phyloP scores from a whole-genome alignment of 2,113 vertebrate species.

The Diadophis punctatus region DNA sequence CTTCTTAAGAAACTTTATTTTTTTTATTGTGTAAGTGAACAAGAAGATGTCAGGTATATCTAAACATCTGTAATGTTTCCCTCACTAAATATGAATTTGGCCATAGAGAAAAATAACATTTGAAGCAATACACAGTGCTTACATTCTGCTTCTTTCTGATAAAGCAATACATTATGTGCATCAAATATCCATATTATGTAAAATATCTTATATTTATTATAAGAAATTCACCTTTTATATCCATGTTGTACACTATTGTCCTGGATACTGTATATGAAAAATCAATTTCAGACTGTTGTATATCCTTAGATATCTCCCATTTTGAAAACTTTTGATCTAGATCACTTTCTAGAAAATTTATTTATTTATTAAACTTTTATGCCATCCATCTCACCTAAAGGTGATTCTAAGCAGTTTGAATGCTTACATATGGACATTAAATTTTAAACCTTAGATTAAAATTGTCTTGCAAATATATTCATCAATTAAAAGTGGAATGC shows the following conservation, averaged over 20 bases:
- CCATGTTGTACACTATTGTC: background rate
- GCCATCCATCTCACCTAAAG: too few species aligned
- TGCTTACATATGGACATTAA: background rate
- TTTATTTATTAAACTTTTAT: too few species aligned
- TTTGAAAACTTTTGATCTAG: background rate
- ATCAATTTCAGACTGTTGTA: background rate
- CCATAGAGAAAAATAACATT: background rate
- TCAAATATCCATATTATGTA: background rate
- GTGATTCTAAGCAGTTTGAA: background rate
- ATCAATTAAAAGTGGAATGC: background rate
- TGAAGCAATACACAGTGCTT: background rate
- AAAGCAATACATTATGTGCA: background rate
- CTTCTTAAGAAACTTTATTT: background rate
- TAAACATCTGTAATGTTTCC: background rate
- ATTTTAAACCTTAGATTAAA: background rate
- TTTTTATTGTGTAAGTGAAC: background rate
- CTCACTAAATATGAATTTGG: background rate
- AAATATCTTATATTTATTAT: background rate
- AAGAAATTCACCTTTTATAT: background rate
- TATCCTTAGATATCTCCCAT: background rate
- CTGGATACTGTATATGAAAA: background rate
- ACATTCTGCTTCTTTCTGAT: background rate
- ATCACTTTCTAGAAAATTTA: too few species aligned
- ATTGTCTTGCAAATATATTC: background rate
- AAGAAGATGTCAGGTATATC: too few species aligned